Percentiles rank a stretch among this genome's conserved stretches.
Evolutionary conservation across 2,797 vertebrate genomes (phyloP).

Genomic region (Megalops cyprinoides): DNA sequence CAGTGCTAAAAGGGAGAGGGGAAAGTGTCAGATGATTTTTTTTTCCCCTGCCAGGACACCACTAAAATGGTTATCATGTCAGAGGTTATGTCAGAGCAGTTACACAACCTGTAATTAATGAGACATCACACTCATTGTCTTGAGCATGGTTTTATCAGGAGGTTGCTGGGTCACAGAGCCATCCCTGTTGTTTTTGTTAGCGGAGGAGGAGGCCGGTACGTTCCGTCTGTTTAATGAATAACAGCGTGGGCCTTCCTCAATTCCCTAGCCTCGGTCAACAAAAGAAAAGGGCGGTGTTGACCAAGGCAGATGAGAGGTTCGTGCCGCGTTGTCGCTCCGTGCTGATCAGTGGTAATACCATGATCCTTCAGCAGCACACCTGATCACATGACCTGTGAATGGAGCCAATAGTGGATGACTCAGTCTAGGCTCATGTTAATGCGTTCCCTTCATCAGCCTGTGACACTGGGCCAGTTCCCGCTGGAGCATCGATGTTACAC

Average conservation of each 20-base stretch:
- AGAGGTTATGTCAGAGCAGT: not conserved
- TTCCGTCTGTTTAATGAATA: slow-evolving; percentile 17
- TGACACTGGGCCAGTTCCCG: no score
- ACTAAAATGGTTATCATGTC: no score
- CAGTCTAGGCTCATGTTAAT: not conserved
- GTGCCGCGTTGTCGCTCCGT: not conserved
- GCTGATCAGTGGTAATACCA: slow-evolving; percentile 67
- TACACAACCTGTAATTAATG: not conserved
- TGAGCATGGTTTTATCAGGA: not conserved
- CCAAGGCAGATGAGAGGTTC: not conserved
- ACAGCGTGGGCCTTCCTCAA: not conserved
- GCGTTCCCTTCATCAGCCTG: not conserved
- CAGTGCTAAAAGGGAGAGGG: no score
- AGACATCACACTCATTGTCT: not conserved
- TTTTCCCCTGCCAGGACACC: no score
- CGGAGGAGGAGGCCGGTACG: not conserved
- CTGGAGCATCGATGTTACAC: no score
- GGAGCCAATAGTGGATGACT: not conserved
- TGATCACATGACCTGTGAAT: slow-evolving; percentile 54
- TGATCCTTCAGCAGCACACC: slow-evolving; percentile 62
- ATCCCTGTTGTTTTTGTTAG: not conserved
- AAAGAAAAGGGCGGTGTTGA: not conserved
- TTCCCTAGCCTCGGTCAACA: not conserved
- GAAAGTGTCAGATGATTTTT: no score
- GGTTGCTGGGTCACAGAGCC: not conserved